Conservation (phyloP, 2,797 vertebrate species). For the Chaetophractus vellerosus region DNA sequence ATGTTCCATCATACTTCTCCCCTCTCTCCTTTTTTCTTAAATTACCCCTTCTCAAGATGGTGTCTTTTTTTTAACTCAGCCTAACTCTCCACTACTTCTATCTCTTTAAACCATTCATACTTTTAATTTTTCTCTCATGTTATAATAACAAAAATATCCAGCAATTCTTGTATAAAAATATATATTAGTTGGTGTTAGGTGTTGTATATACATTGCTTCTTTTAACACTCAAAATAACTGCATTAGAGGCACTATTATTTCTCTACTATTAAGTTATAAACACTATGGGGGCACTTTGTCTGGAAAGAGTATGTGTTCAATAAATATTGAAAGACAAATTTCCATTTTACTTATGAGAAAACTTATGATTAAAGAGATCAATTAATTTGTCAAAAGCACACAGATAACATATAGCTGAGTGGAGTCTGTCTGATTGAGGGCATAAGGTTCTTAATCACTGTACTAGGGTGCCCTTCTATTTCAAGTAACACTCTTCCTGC, state of each 20-base stretch:
- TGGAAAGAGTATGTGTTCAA: background rate
- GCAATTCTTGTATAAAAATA: background rate
- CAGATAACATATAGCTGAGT: background rate
- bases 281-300: background rate
- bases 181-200: background rate
- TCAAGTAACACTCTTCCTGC: background rate
- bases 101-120: background rate
- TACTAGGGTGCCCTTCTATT: background rate
- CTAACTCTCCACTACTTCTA: background rate
- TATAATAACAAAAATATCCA: background rate
- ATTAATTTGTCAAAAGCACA: background rate
- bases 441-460: background rate
- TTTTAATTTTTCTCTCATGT: background rate
- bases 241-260: background rate
- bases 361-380: background rate
- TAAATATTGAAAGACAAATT: background rate
- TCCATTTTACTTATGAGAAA: background rate
- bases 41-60: background rate
- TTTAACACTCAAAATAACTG: background rate
- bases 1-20: rapidly evolving
- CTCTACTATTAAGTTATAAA: background rate
- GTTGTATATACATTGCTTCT: background rate
- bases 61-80: background rate
- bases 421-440: rapidly evolving
- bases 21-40: background rate